phyloP scores from a whole-genome alignment of 2,888 invertebrate genomes.

The Meghimatium bilineatum region DNA sequence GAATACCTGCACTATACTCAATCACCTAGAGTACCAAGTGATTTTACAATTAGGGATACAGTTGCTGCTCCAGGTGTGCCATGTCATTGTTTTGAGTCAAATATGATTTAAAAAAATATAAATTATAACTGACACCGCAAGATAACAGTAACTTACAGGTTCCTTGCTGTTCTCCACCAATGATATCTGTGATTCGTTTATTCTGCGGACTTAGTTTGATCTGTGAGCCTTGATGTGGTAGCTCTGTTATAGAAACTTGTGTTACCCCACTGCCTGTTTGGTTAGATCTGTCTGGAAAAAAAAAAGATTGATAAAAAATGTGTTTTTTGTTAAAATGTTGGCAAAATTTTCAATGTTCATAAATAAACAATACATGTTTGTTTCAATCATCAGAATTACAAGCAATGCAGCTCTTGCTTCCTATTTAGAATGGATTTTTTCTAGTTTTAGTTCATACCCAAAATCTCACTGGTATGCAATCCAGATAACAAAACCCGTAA shows the following conservation, averaged over 20 bases:
- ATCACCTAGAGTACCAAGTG: too few species aligned
- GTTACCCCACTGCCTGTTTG: slow-evolving; percentile 26
- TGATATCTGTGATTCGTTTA: slow-evolving; percentile 61
- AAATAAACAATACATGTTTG: too few species aligned
- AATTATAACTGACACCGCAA: too few species aligned
- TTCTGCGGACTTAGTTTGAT: slow-evolving; percentile 58
- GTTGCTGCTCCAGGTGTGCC: too few species aligned
- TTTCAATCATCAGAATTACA: neutral
- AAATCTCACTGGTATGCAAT: too few species aligned
- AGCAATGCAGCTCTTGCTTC: neutral
- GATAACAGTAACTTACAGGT: slow-evolving; percentile 37
- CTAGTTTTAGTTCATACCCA: too few species aligned
- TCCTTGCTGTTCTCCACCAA: slow-evolving; percentile 48
- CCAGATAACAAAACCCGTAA: too few species aligned
- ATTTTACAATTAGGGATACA: too few species aligned
- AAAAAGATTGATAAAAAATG: neutral
- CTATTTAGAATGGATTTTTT: too few species aligned
- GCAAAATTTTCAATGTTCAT: neutral
- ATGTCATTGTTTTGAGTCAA: neutral
- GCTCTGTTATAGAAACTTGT: slow-evolving; percentile 58
- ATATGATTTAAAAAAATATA: neutral
- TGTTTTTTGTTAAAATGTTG: neutral
- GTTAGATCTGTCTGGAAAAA: slow-evolving; percentile 3
- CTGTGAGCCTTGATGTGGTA: slow-evolving; percentile 54
- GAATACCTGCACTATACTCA: too few species aligned